Evolutionary conservation across 2,888 invertebrate species (phyloP).

Genomic region (Drosophila histrio): DNA sequence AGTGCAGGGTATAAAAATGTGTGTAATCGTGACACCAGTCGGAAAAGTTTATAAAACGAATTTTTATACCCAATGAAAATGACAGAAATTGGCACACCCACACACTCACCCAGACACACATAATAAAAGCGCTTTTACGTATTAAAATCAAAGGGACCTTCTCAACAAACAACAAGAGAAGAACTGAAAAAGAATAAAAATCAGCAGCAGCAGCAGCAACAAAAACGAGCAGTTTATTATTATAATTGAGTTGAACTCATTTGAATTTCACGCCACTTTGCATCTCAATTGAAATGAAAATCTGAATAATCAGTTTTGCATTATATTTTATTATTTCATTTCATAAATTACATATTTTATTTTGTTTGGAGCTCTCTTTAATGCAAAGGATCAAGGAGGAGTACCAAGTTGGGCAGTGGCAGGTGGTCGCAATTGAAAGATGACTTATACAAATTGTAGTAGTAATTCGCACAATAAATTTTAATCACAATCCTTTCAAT

Average conservation of each 20-base stretch:
- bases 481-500: not conserved
- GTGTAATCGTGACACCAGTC: not conserved
- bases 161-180: not conserved
- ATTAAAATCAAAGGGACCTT: slow-evolving; percentile 6
- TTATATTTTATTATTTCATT: slow-evolving; percentile 32
- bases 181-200: not conserved
- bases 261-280: slow-evolving; percentile 64
- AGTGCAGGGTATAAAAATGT: not conserved
- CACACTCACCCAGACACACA: not conserved
- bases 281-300: slow-evolving; percentile 43
- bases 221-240: slow-evolving; percentile 58
- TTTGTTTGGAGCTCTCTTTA: not conserved
- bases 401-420: not conserved
- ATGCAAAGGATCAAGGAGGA: not conserved
- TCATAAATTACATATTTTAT: not conserved
- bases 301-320: slow-evolving; percentile 53
- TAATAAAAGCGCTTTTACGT: not conserved
- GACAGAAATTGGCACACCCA: not conserved
- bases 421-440: not conserved
- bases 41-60: not conserved
- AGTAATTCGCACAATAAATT: not conserved
- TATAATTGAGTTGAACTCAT: slow-evolving; percentile 65
- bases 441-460: not conserved
- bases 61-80: not conserved
- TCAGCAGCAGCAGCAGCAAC: slow-evolving; percentile 16